Conservation (phyloP, 1,140 invertebrate species). For the Tribolium madens region DNA sequence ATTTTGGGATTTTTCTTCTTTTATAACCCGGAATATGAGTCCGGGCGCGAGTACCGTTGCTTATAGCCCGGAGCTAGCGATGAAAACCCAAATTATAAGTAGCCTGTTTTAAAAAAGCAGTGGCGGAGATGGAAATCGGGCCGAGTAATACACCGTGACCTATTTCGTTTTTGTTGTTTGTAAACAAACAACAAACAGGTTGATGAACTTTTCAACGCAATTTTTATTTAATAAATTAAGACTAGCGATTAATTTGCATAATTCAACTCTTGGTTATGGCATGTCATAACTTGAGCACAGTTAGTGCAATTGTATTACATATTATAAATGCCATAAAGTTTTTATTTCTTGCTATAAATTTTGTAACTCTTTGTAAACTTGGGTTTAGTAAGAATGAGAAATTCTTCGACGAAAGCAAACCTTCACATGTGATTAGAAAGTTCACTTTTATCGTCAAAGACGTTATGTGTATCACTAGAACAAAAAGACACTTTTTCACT, state of each 20-base stretch:
- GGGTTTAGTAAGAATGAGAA: too few species aligned
- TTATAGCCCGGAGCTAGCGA: constrained; percentile 14
- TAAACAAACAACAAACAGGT: constrained; percentile 19
- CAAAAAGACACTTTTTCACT: too few species aligned
- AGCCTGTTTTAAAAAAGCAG: constrained; percentile 26
- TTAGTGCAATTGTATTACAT: too few species aligned
- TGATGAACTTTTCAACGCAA: constrained; percentile 10
- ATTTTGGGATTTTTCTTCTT: neutral
- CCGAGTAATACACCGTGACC: too few species aligned
- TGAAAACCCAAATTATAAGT: constrained; percentile 34
- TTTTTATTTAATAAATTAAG: constrained; percentile 11
- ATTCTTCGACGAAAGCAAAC: too few species aligned
- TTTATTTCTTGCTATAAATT: neutral
- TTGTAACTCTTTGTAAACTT: too few species aligned
- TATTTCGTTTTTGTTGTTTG: too few species aligned
- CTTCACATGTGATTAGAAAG: too few species aligned
- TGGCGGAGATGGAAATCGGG: neutral
- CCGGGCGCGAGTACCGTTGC: constrained; percentile 31
- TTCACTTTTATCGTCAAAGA: too few species aligned
- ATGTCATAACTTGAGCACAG: neutral
- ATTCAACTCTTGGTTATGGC: neutral
- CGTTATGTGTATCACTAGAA: too few species aligned
- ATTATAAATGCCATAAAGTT: neutral
- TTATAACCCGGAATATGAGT: constrained; percentile 31
- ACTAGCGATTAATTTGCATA: constrained; percentile 17